Base-by-base conservation (phyloP, 2,113 vertebrate genomes). In the Upupa epops region DNA sequence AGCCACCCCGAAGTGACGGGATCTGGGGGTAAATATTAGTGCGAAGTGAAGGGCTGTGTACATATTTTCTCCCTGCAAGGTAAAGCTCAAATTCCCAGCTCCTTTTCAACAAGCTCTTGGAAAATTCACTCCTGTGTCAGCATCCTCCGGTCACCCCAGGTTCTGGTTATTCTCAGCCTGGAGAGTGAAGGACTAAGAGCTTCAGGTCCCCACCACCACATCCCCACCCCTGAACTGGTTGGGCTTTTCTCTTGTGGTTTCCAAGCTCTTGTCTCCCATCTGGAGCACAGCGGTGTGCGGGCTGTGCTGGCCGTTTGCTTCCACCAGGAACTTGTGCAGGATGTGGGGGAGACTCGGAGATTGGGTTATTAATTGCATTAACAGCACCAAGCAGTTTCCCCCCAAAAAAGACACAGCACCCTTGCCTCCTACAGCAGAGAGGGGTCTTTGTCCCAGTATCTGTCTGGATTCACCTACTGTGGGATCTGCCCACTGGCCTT, bases 21-120 rank as follows among this genome's bases (percentile, higher is more conserved):
- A 87, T 58, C 66, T 24, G 82, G 88, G 90, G 90, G 70, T 91
- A 89, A 94, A 95, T 88, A 73, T 87, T 82, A 88, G 90, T 76
- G 25, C 0, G 0, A 92, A 78, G 78, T 7, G 54, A 73, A 90
- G 79, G 83, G 59, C 79, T 93, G 79, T 58, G 46, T 86, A 93
- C 56, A 37, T 83, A 73, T 63, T 91, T 94, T 80, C 56, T 55
- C 90, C 76, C 85, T 81, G 86, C 73, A 74, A 92, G 76, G 83
- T 86, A 83, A 81, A 37, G 76, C 80, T 75, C 86, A 75, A 93
- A 74, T 75, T 81, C 92, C 42, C 61, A 0, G 46, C 86, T 91
- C 54, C 78, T 84, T 93, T 78, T 73, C 89, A 85, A 86, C 32
- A 61, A 78, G 32, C 42, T 4, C 4, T 29, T 72, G 61, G 91